Evolutionary conservation across 1,140 invertebrate genomes (phyloP).

Genomic region (Drosophila yakuba): DNA sequence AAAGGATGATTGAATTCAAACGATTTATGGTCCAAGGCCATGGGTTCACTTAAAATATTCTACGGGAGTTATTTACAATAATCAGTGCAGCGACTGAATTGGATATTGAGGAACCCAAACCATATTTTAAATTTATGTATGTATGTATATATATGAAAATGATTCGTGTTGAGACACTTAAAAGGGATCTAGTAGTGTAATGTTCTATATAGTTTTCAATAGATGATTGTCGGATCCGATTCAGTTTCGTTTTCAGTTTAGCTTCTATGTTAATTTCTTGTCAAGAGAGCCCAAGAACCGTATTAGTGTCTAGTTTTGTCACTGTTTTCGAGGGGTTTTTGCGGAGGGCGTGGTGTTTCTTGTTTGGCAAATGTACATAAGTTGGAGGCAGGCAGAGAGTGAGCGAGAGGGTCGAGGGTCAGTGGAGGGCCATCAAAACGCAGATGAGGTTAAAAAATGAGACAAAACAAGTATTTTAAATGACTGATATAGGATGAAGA

Average conservation of each 20-base stretch:
- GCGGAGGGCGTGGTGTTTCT: slow-evolving; percentile 24
- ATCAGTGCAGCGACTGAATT: slow-evolving; percentile 53
- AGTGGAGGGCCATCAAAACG: slow-evolving; percentile 31
- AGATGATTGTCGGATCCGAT: slow-evolving; percentile 49
- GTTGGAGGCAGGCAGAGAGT: slow-evolving; percentile 8
- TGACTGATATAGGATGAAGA: slow-evolving; percentile 33
- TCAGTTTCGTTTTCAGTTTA: slow-evolving; percentile 30
- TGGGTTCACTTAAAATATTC: slow-evolving; percentile 42
- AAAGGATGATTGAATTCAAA: slow-evolving; percentile 41
- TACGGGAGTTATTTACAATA: slow-evolving; percentile 64
- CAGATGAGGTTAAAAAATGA: slow-evolving; percentile 49
- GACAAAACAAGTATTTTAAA: slow-evolving; percentile 36
- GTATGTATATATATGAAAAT: slow-evolving; percentile 53
- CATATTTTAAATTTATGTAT: slow-evolving; percentile 38
- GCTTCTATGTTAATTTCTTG: slow-evolving; percentile 36
- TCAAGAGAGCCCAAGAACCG: slow-evolving; percentile 61
- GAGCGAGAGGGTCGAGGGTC: slow-evolving; percentile 12
- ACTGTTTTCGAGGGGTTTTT: slow-evolving; percentile 20
- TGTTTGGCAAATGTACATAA: slow-evolving; percentile 49
- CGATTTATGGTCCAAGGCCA: slow-evolving; percentile 14
- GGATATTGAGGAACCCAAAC: slow-evolving; percentile 68
- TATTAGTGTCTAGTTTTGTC: slow-evolving; percentile 60
- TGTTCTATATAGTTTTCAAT: slow-evolving; percentile 36
- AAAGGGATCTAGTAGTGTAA: slow-evolving; percentile 15
- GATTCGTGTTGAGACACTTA: slow-evolving; percentile 39